Percentiles rank a stretch among this genome's conserved stretches.
These are phyloP conservation scores for Sialis lutaria DNA, from an alignment of 2,888 invertebrate species.

Conservation along the genomic window DNA sequence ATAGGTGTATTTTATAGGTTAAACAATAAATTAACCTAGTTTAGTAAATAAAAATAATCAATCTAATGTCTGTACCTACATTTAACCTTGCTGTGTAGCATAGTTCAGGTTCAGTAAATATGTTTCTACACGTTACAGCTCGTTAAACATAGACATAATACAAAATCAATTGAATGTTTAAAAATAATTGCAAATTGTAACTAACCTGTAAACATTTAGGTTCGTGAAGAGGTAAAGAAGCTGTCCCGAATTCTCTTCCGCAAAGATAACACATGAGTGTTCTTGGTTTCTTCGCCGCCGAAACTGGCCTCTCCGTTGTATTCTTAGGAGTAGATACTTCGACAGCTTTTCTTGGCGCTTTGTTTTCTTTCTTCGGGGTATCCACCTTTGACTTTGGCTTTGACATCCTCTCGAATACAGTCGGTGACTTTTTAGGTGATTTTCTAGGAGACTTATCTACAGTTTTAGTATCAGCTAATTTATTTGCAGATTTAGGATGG, in stretches of 20 bases:
- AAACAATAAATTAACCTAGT: too few species aligned
- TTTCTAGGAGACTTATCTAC: slow-evolving; percentile 4
- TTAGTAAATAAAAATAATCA: too few species aligned
- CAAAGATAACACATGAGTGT: slow-evolving; percentile 43
- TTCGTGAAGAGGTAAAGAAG: slow-evolving; percentile 45
- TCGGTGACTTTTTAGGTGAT: slow-evolving; percentile 1
- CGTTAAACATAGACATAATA: background rate
- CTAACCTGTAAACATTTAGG: slow-evolving; percentile 43
- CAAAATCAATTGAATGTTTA: background rate
- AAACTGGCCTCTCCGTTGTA: background rate
- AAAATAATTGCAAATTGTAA: background rate
- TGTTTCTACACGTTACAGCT: background rate
- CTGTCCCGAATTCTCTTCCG: slow-evolving; percentile 45
- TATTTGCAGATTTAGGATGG: slow-evolving; percentile 25
- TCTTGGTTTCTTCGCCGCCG: slow-evolving; percentile 13
- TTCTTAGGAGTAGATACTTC: background rate
- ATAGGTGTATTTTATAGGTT: too few species aligned
- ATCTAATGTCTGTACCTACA: too few species aligned
- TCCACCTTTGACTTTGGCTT: background rate
- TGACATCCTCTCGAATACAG: background rate
- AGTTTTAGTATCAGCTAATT: background rate
- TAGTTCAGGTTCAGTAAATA: too few species aligned
- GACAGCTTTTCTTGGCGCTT: background rate
- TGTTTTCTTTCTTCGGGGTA: slow-evolving; percentile 6
- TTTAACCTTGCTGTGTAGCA: too few species aligned